Evolutionary conservation across 2,797 vertebrate genomes (phyloP), one percentile per base, ranked within the genome.

Genomic region (Siniperca undulata): DNA sequence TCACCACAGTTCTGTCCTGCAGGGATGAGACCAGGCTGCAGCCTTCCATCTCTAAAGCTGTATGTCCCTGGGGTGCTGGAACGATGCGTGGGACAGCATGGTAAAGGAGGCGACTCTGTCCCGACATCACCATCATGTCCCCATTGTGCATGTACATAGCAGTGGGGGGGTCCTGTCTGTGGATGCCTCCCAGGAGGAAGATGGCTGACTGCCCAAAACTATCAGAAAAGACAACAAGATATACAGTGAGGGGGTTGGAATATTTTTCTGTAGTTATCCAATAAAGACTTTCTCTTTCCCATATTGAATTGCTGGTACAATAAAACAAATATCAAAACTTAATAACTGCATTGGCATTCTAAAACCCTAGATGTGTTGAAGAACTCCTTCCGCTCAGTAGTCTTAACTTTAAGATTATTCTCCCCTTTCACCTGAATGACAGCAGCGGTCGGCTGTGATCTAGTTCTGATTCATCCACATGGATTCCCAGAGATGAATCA

Each of bases 91-190:
- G 98, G 1, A 99, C 97, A 0, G 98, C 98, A 0, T 99, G 98
- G 94, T 99, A 97, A 20, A 97, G 92, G 16, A 99, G 95, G 36
- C 98, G 97, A 86, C 98, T 99, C 86, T 94, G 94, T 40, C 98
- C 98, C 0, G 98, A 98, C 98, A 99, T 98, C 68, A 99, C 93
- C 97, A 99, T 99, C 86, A 99, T 91, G 68, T 99, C 98, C 0
- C 98, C 98, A 0, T 97, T 99, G 94, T 98, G 97, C 96, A 98
- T 97, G 84, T 96, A 97, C 97, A 99, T 97, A 8, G 98, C 97
- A 0, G 96, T 97, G 3, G 97, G 97, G 1, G 92, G 86, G 69
- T 97, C 97, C 38, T 97, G 96, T 64, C 97, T 95, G 90, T 89
- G 93, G 78, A 92, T 77, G 38, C 98, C 98, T 0, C 98, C 98